phyloP scores from a whole-genome alignment of 2,113 vertebrate species.

The Scatophagus argus region DNA sequence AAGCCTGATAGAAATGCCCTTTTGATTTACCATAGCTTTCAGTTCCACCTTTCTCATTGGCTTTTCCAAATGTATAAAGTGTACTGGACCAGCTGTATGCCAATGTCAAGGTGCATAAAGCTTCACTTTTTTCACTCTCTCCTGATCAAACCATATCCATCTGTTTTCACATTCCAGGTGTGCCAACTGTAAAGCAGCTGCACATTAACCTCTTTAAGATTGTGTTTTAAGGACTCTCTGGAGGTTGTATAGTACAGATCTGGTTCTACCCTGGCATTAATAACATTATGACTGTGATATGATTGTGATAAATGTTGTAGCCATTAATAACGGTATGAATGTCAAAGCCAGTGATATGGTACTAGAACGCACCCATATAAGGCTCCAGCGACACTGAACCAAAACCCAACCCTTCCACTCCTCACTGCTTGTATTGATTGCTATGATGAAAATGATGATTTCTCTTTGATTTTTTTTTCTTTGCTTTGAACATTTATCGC shows the following conservation, averaged over 20 bases:
- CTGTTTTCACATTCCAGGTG: conserved; percentile 25
- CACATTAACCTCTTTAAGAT: conserved; percentile 45
- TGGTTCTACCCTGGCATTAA: not conserved
- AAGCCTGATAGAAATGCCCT: not conserved
- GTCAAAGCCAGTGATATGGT: not conserved
- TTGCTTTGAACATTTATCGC: not conserved
- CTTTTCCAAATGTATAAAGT: not conserved
- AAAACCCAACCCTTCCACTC: not conserved
- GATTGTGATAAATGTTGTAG: conserved; percentile 10
- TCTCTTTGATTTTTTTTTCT: not conserved
- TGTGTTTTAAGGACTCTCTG: not conserved
- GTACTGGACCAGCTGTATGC: conserved; percentile 1
- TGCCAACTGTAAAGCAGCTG: conserved; percentile 47
- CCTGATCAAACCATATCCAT: conserved; percentile 38
- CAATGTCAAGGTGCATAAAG: conserved; percentile 1
- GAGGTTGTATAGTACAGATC: not conserved
- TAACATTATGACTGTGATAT: not conserved
- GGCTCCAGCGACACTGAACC: not conserved
- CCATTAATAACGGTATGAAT: not conserved
- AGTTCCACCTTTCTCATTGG: not conserved
- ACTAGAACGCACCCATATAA: no score
- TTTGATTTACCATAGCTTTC: not conserved
- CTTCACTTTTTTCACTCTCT: not conserved
- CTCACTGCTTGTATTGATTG: not conserved
- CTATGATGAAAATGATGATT: not conserved